These are phyloP conservation scores for Streptopelia turtur DNA, from an alignment of 2,797 vertebrate genomes.

Conservation along the genomic window DNA sequence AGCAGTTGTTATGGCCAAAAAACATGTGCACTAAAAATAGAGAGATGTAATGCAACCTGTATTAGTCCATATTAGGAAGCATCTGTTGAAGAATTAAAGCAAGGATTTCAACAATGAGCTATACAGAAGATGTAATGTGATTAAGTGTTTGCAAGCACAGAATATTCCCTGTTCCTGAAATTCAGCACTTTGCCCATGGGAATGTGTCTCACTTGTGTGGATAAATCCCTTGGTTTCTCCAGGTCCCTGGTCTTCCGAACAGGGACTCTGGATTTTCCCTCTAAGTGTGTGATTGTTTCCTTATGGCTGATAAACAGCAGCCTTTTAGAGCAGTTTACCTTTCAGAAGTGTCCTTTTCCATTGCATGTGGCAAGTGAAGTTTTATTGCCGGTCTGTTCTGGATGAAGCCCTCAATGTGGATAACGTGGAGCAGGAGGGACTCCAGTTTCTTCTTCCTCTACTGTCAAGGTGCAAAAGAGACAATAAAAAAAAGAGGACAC, in stretches of 20 bases:
- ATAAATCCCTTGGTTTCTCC: constrained; percentile 41
- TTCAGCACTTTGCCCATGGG: background rate
- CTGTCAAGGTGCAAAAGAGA: background rate
- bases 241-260: background rate
- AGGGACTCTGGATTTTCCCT: constrained; percentile 5
- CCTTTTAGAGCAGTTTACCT: background rate
- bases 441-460: background rate
- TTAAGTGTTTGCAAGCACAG: constrained; percentile 40
- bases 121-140: constrained; percentile 21
- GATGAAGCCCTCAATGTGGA: background rate
- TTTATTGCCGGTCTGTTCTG: background rate
- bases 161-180: constrained; percentile 12
- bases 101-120: constrained; percentile 34
- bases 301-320: constrained; percentile 32
- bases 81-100: constrained; percentile 60
- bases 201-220: constrained; percentile 15
- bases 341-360: background rate
- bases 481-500: background rate
- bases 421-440: background rate
- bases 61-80: constrained; percentile 74
- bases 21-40: constrained; percentile 73
- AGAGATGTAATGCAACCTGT: constrained; percentile 54
- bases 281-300: constrained; percentile 18
- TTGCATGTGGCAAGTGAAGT: background rate
- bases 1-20: constrained; percentile 65